Percentiles rank a stretch among this genome's conserved stretches.
Evolutionary conservation across 2,888 invertebrate species (phyloP).

Genomic region (Mesorhabditis sp.): DNA sequence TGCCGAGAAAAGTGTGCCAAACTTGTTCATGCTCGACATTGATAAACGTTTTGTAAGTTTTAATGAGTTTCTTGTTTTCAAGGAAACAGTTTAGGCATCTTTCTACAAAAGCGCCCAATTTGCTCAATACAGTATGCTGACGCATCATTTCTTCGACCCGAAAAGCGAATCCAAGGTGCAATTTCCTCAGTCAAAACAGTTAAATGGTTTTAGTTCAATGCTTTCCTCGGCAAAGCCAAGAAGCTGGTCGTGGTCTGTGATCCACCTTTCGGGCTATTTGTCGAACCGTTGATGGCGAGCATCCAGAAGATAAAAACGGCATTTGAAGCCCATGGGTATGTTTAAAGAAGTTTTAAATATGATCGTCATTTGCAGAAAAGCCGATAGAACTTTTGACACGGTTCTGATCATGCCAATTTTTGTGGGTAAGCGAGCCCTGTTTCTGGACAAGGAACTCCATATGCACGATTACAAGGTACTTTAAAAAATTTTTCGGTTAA

Average conservation of each 20-base stretch:
- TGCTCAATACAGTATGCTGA: slow-evolving; percentile 49
- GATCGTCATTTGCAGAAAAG: slow-evolving; percentile 12
- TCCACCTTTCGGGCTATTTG: slow-evolving; percentile 53
- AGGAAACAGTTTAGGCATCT: slow-evolving; percentile 29
- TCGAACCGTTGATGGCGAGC: slow-evolving; percentile 42
- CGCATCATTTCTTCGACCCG: slow-evolving; percentile 41
- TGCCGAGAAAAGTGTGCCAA: slow-evolving; percentile 18
- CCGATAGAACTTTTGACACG: slow-evolving; percentile 21
- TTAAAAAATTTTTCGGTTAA: slow-evolving; percentile 5
- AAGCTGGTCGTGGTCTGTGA: slow-evolving; percentile 39
- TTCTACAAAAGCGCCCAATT: slow-evolving; percentile 40
- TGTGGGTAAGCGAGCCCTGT: slow-evolving; percentile 42
- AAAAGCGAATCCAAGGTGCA: slow-evolving; percentile 22
- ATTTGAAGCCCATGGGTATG: slow-evolving; percentile 17
- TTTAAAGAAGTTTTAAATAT: not conserved
- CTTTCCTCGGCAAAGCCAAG: slow-evolving; percentile 21
- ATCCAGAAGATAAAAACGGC: slow-evolving; percentile 32
- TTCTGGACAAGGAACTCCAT: slow-evolving; percentile 26
- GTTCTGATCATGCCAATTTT: slow-evolving; percentile 42
- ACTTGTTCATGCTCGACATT: slow-evolving; percentile 45
- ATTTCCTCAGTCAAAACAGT: not conserved
- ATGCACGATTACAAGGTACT: slow-evolving; percentile 48
- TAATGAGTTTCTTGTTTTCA: not conserved
- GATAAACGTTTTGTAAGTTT: slow-evolving; percentile 46
- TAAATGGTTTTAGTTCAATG: not conserved